Evolutionary conservation across 37 sponge, comb jelly and placozoan species (phyloP).

Genomic region (Axinella damicornis): DNA sequence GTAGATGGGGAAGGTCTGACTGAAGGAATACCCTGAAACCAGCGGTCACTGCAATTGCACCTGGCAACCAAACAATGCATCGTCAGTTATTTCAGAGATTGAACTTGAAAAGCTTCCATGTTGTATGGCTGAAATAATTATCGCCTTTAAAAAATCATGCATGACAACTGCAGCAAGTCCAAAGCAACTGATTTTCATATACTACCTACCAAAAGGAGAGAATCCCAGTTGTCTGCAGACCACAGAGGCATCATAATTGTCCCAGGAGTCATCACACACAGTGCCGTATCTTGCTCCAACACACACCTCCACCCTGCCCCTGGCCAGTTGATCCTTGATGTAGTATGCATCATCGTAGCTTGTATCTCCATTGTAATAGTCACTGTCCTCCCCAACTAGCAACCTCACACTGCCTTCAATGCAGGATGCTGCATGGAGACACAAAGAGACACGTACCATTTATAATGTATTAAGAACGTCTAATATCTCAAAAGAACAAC

Average conservation of each 20-base stretch:
- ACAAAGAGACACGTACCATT: too few species aligned
- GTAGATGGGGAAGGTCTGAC: neutral
- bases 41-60: neutral
- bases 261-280: conserved; percentile 24
- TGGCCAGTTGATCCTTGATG: conserved; percentile 4
- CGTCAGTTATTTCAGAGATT: too few species aligned
- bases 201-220: conserved; percentile 30
- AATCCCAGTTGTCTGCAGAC: conserved; percentile 40
- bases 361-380: conserved; percentile 1
- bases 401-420: conserved; percentile 40
- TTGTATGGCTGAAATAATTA: too few species aligned
- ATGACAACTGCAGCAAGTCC: too few species aligned
- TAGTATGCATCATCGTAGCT: conserved; percentile 26
- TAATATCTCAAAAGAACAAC: too few species aligned
- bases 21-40: neutral
- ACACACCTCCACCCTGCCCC: conserved; percentile 51
- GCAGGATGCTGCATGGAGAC: conserved; percentile 2
- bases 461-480: too few species aligned
- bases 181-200: too few species aligned
- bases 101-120: too few species aligned
- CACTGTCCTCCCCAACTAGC: conserved; percentile 63
- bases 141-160: too few species aligned
- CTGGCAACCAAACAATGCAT: neutral
- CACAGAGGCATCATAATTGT: conserved; percentile 18
- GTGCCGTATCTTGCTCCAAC: conserved; percentile 15